Percentiles rank a stretch among this genome's conserved stretches.
phyloP scores from a whole-genome alignment of 53 echinoderm and acorn worm genomes.

The Luidia sarsii region DNA sequence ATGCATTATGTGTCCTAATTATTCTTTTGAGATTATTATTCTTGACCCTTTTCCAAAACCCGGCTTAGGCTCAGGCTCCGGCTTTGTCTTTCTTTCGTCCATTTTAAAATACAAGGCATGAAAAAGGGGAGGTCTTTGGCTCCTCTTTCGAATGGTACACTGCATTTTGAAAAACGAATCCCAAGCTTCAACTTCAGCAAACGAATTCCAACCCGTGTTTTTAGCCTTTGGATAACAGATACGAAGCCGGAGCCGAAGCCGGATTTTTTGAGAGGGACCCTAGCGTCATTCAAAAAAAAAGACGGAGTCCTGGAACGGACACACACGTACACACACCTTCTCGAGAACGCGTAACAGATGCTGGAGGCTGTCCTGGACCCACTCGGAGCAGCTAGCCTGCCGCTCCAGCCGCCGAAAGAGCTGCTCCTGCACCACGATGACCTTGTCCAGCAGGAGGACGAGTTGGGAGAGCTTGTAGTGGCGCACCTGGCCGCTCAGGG shows the following conservation, averaged over 20 bases:
- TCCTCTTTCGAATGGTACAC: background rate
- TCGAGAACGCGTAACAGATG: constrained; percentile 4
- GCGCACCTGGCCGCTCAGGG: constrained; percentile 3
- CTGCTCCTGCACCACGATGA: constrained; percentile 8
- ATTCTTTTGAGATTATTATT: too few relatives aligned
- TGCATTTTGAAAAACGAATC: too few relatives aligned
- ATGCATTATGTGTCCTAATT: too few relatives aligned
- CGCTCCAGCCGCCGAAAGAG: constrained; percentile 9
- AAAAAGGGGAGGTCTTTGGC: too few relatives aligned
- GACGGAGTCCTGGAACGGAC: background rate
- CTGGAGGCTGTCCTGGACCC: constrained; percentile 2
- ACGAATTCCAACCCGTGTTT: too few relatives aligned
- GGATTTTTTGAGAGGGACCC: background rate
- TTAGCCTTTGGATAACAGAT: too few relatives aligned
- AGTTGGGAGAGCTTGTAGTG: constrained; percentile 6
- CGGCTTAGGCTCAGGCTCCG: too few relatives aligned
- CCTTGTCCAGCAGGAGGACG: background rate
- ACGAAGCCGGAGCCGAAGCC: too few relatives aligned
- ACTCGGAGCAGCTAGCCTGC: constrained; percentile 8
- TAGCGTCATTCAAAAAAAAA: background rate
- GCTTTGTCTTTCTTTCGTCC: too few relatives aligned
- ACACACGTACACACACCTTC: background rate
- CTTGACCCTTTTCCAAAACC: too few relatives aligned
- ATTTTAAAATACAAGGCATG: too few relatives aligned
- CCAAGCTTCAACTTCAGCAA: too few relatives aligned